These are phyloP conservation scores for Rhopilema esculentum DNA, from an alignment of 30 jellyfish, hydroid and myxozoan species.

Conservation along the genomic window DNA sequence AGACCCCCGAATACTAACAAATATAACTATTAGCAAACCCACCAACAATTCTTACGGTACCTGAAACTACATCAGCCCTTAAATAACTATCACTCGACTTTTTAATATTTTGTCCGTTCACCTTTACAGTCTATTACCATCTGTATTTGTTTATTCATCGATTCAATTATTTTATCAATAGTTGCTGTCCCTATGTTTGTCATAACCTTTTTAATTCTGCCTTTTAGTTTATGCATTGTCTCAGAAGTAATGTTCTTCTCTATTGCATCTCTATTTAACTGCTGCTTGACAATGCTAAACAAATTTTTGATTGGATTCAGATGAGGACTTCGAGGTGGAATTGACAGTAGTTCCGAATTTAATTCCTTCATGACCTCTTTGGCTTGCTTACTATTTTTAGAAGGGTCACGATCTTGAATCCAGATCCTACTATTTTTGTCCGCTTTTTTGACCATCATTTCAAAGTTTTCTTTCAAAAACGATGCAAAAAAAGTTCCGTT, in stretches of 20 bases:
- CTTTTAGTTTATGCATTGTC: constrained; percentile 2
- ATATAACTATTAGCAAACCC: background rate
- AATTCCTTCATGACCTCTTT: constrained; percentile 2
- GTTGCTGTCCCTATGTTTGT: background rate
- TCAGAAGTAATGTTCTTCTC: constrained; percentile 12
- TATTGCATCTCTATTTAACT: constrained; percentile 6
- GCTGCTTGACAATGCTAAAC: background rate
- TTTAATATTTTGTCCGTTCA: background rate
- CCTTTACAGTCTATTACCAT: constrained; percentile 4
- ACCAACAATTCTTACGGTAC: background rate
- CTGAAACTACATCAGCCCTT: background rate
- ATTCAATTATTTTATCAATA: background rate
- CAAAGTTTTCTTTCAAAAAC: constrained; percentile 2
- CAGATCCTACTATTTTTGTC: background rate
- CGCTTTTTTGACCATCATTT: background rate
- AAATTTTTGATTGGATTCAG: background rate
- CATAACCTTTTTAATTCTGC: background rate
- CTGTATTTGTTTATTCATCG: background rate
- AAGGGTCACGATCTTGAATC: constrained; percentile 8
- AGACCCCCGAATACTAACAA: background rate
- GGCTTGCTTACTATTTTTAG: constrained; percentile 8
- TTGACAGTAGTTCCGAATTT: constrained; percentile 19
- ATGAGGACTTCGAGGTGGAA: constrained; percentile 28
- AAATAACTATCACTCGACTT: background rate
- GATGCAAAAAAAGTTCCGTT: constrained; percentile 12